Conservation (phyloP, 2,797 vertebrate species). For the Coccyzus lansbergi region DNA sequence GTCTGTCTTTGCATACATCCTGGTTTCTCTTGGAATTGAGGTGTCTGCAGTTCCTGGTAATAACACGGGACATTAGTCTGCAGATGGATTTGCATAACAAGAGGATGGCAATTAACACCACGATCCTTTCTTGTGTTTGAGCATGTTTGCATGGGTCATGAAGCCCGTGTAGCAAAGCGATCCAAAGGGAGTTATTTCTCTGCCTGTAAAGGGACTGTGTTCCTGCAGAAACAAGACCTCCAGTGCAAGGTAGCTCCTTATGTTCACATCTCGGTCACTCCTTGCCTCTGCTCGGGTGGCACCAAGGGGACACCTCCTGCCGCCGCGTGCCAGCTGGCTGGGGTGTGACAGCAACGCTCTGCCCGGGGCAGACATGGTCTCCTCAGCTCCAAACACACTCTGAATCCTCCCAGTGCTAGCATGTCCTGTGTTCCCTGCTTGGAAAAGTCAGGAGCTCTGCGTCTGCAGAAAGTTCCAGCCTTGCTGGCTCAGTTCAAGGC, state of each 20-base stretch:
- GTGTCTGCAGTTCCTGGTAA: conserved; percentile 34
- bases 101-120: conserved; percentile 64
- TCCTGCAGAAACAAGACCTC: not conserved
- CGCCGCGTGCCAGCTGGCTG: not conserved
- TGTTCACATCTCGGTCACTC: rapidly evolving
- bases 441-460: not conserved
- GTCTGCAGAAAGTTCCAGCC: not conserved
- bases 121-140: conserved; percentile 17
- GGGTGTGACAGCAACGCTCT: rapidly evolving
- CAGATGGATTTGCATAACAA: conserved; percentile 62
- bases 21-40: not conserved
- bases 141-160: conserved; percentile 35
- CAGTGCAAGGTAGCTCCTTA: not conserved
- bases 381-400: not conserved
- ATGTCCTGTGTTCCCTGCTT: not conserved
- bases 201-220: not conserved
- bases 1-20: not conserved
- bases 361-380: not conserved
- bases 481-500: not conserved
- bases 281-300: rapidly evolving
- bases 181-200: not conserved
- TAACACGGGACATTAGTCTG: conserved; percentile 70
- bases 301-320: rapidly evolving
- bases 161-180: not conserved
- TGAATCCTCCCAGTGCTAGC: not conserved